Conservation (phyloP, 2,797 vertebrate species). For the Phaenicophaeus curvirostris region DNA sequence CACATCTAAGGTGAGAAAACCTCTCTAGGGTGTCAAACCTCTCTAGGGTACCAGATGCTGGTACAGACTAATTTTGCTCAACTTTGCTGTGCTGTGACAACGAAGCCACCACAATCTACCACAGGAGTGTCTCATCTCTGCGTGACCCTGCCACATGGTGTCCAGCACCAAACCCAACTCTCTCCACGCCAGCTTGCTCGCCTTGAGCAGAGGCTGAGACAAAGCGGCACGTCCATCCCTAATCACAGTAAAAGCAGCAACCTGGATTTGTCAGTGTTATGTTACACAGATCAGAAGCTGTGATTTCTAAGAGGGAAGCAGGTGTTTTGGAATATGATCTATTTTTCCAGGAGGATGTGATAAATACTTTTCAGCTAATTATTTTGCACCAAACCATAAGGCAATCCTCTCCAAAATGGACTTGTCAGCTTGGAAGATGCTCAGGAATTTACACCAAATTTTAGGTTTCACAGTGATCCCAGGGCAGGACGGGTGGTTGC, state of each 20-base stretch:
- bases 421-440: not conserved
- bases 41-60: not conserved
- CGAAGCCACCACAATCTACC: fast-evolving
- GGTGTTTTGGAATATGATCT: constrained; percentile 57
- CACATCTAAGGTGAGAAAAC: fast-evolving
- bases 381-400: not conserved
- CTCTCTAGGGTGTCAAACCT: not conserved
- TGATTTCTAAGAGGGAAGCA: not conserved
- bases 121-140: not conserved
- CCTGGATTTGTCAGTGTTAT: constrained; percentile 9
- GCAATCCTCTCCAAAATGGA: not conserved
- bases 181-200: fast-evolving
- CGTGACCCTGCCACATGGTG: fast-evolving
- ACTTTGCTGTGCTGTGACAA: not conserved
- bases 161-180: not conserved
- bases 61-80: not conserved
- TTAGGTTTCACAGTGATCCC: not conserved
- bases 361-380: constrained; percentile 43
- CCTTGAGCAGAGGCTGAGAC: not conserved
- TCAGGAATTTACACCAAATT: not conserved
- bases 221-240: not conserved
- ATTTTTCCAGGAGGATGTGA: constrained; percentile 14
- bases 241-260: constrained; percentile 39
- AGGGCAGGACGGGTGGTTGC: not conserved
- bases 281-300: constrained; percentile 31